Conservation (phyloP, 2,113 vertebrate genomes). For the Silurus glanis region DNA sequence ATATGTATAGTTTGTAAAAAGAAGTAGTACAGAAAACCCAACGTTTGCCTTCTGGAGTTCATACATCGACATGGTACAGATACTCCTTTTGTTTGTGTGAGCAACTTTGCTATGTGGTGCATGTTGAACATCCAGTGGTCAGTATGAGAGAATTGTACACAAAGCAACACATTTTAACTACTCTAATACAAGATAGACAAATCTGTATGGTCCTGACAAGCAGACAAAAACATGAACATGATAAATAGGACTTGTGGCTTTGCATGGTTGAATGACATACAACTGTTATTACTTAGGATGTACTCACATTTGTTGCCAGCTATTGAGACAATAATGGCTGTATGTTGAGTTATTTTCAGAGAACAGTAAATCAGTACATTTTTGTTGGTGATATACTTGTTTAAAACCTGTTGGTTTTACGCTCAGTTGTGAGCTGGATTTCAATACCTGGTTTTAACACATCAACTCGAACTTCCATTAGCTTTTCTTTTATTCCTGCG, state of each 20-base stretch:
- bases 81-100: constrained; percentile 34
- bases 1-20: background rate
- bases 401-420: background rate
- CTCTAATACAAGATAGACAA: no score
- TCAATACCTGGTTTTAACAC: constrained; percentile 74
- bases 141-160: no score
- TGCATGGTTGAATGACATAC: no score
- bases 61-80: constrained; percentile 47
- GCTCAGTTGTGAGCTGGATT: background rate
- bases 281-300: no score
- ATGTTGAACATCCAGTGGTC: no score
- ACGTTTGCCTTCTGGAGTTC: constrained; percentile 49
- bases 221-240: no score
- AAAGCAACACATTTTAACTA: no score
- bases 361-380: background rate
- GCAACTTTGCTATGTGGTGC: constrained; percentile 18
- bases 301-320: no score
- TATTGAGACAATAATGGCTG: no score
- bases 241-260: no score
- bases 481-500: constrained; percentile 76
- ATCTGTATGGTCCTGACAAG: no score
- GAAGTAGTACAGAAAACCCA: constrained; percentile 34
- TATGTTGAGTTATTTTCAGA: no score
- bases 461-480: constrained; percentile 79
- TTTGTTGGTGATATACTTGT: background rate